Percentiles rank a stretch among this genome's conserved stretches.
These are phyloP conservation scores for Coluber constrictor DNA, from an alignment of 2,797 vertebrate genomes.

Conservation along the genomic window DNA sequence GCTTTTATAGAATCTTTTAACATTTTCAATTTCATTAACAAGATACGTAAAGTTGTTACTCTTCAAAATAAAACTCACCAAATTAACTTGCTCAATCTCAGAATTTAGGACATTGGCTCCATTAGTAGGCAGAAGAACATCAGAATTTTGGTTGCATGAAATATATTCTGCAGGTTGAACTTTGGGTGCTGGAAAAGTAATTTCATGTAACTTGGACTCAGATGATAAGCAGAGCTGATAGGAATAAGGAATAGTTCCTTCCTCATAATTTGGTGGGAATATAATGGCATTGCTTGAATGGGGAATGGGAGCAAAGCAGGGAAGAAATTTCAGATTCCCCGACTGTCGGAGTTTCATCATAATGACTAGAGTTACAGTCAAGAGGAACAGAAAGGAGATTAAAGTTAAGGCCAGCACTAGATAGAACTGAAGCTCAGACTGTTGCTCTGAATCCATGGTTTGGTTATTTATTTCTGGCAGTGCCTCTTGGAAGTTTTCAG, in stretches of 20 bases:
- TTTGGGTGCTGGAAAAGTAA: slow-evolving; percentile 49
- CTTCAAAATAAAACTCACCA: slow-evolving; percentile 1
- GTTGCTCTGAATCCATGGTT: not conserved
- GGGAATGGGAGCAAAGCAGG: slow-evolving; percentile 11
- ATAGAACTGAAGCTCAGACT: slow-evolving; percentile 59
- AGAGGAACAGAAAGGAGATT: slow-evolving; percentile 68
- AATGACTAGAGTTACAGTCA: slow-evolving; percentile 45
- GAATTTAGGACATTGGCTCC: slow-evolving; percentile 19
- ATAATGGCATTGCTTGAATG: slow-evolving; percentile 31
- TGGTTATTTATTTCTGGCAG: slow-evolving; percentile 28
- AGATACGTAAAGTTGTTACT: not conserved
- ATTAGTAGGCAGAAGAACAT: slow-evolving; percentile 28
- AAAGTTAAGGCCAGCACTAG: slow-evolving; percentile 70
- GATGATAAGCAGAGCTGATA: slow-evolving; percentile 39
- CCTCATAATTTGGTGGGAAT: slow-evolving; percentile 33
- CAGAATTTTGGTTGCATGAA: slow-evolving; percentile 30
- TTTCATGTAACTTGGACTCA: slow-evolving; percentile 48
- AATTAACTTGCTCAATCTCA: not conserved
- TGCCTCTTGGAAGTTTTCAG: slow-evolving; percentile 44
- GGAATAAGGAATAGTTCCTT: slow-evolving; percentile 38
- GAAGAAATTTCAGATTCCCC: not conserved
- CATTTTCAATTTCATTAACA: not conserved
- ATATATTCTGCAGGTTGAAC: slow-evolving; percentile 17
- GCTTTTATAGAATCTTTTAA: not conserved
- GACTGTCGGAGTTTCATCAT: slow-evolving; percentile 17